These are phyloP conservation scores for Brachypalpus laphriformis DNA, from an alignment of 2,888 invertebrate species.

Conservation along the genomic window DNA sequence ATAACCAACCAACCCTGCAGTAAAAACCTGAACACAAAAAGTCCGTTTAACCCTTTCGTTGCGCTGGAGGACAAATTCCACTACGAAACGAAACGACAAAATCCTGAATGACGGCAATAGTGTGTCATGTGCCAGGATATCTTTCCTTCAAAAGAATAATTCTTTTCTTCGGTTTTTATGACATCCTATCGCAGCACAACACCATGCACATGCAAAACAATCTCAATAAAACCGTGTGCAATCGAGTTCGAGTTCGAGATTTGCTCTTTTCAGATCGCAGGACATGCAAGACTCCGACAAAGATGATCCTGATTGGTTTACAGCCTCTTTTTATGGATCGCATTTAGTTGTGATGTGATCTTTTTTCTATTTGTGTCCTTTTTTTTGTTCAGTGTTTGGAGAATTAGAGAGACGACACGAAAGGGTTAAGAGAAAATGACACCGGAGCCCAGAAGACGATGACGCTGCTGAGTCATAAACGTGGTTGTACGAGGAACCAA, in stretches of 20 bases:
- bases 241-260: not conserved
- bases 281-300: slow-evolving; percentile 69
- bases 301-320: slow-evolving; percentile 72
- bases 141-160: not conserved
- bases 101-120: slow-evolving; percentile 46
- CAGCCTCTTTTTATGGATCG: slow-evolving; percentile 58
- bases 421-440: slow-evolving; percentile 68
- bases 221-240: slow-evolving; percentile 29
- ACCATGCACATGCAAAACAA: slow-evolving; percentile 34
- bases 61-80: slow-evolving; percentile 10
- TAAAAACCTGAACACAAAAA: slow-evolving; percentile 26
- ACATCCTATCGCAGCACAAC: slow-evolving; percentile 24
- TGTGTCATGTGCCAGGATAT: slow-evolving; percentile 39
- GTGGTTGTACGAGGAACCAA: slow-evolving; percentile 13
- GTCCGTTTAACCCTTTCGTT: slow-evolving; percentile 62
- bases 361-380: slow-evolving; percentile 17
- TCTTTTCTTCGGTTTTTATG: slow-evolving; percentile 20
- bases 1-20: slow-evolving; percentile 32
- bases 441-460: no score
- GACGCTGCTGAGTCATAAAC: slow-evolving; percentile 58
- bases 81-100: slow-evolving; percentile 13
- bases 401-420: slow-evolving; percentile 48
- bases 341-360: slow-evolving; percentile 57
- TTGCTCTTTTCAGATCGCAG: not conserved
- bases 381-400: not conserved